These are phyloP conservation scores for Xerus rutilus DNA, from an alignment of 2,797 vertebrate genomes.

Conservation along the genomic window DNA sequence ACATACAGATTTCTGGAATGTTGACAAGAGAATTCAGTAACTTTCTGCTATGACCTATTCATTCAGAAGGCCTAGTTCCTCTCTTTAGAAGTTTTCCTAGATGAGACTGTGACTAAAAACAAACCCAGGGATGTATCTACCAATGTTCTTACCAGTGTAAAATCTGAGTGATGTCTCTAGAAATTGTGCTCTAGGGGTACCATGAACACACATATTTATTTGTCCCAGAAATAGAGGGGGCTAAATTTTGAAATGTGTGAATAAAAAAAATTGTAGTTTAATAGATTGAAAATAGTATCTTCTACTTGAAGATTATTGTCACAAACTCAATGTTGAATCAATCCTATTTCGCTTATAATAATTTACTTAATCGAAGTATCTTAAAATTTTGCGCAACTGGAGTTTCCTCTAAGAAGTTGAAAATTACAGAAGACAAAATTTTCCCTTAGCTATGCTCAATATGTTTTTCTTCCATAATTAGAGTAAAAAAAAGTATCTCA, in stretches of 20 bases:
- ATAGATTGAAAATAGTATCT: not conserved
- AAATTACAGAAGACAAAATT: not conserved
- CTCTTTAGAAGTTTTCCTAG: not conserved
- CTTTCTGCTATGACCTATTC: slow-evolving; percentile 1
- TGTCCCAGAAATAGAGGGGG: not conserved
- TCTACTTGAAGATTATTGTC: not conserved
- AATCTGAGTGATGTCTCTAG: not conserved
- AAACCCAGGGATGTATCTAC: not conserved
- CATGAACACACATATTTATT: not conserved
- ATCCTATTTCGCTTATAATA: not conserved
- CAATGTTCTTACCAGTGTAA: not conserved
- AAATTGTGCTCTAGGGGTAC: not conserved
- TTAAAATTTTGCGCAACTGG: not conserved
- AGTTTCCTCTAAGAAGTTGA: not conserved
- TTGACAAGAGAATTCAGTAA: slow-evolving; percentile 45
- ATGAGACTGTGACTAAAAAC: not conserved
- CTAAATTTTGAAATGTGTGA: slow-evolving; percentile 44
- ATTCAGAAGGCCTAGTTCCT: slow-evolving; percentile 3
- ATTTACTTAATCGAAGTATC: not conserved
- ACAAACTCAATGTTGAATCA: not conserved
- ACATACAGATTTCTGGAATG: not conserved
- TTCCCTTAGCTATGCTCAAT: not conserved
- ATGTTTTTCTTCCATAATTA: not conserved
- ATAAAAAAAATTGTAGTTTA: not conserved
- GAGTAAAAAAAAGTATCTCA: slow-evolving; percentile 14